A percentile compares a stretch with the other conserved stretches of the same genome.
These are phyloP conservation scores for Benthosema pterotum DNA, from an alignment of 2,797 vertebrate species.

Conservation along the genomic window DNA sequence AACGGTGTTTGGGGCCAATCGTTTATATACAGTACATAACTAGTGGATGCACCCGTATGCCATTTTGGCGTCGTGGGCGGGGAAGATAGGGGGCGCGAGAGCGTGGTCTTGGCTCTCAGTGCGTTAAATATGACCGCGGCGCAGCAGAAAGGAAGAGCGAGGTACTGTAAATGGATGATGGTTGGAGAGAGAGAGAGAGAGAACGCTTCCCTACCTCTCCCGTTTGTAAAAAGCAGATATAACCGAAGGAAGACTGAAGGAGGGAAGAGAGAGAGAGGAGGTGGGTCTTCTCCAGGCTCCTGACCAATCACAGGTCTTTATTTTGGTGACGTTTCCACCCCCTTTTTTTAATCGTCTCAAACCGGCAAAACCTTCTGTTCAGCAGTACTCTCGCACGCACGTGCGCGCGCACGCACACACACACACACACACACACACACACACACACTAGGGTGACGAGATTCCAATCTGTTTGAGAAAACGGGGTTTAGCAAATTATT, in stretches of 20 bases:
- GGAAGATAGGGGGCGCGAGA: too few relatives aligned
- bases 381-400: slow-evolving; percentile 27
- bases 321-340: background rate
- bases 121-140: too few relatives aligned
- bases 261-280: slow-evolving; percentile 17
- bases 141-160: too few relatives aligned
- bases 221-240: slow-evolving; percentile 62
- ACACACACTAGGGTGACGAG: too few relatives aligned
- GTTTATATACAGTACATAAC: too few relatives aligned
- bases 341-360: slow-evolving; percentile 1
- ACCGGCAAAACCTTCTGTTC: background rate
- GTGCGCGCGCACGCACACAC: slow-evolving; percentile 2
- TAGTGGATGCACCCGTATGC: too few relatives aligned
- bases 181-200: background rate
- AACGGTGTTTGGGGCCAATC: too few relatives aligned
- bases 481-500: too few relatives aligned
- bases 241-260: slow-evolving; percentile 45
- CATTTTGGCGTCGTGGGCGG: too few relatives aligned
- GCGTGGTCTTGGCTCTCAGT: too few relatives aligned
- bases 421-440: slow-evolving; percentile 12
- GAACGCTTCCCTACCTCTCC: slow-evolving; percentile 31
- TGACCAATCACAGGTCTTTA: slow-evolving; percentile 11
- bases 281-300: slow-evolving; percentile 9
- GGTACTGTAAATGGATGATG: background rate
- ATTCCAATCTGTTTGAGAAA: too few relatives aligned